Base-by-base conservation (phyloP, 92 coral and sea anemone species). In the Actinostola sp. region DNA sequence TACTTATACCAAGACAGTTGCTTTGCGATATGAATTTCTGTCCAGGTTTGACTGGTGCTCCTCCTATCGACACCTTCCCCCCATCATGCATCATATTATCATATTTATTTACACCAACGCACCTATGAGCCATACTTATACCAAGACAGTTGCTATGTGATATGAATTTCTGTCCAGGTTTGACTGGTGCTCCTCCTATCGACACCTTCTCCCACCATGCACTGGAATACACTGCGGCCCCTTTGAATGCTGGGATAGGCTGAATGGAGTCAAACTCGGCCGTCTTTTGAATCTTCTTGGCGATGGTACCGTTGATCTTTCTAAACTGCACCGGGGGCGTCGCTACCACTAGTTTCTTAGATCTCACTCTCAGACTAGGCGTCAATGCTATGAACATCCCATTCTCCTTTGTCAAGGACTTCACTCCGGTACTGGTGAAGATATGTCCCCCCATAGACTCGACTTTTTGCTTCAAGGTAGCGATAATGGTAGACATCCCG, bases 121-220 rank as follows among this genome's bases (percentile, higher is more conserved):
- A 90, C 96, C 96, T 84, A 63, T 90, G 82, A 6, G 96, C 91
- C 84, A 82, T 38, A n/a, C 92, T 78, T 7, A 59, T 69, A 41
- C 96, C 96, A 57, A 90, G 67, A 52, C 96, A 90, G 72, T 90
- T 78, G 50, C 96, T 86, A 75, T 86, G 69, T 0, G 92, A 86
- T 35, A 90, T 75, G 51, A 73, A 90, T 66, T 78, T 71, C 78
- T 90, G 96, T 54, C 92, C 89, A 38, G 96, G 92, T 51, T 67
- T 53, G 2, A 90, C 61, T n/a, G 78, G 80, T 39, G 71, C 45
- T 26, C 85, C 85, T 19, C 67, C 78, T n/a, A 63, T 74, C 2
- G 61, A 59, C 0, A 67, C 57, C 3, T 70, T 75, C 60, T 82
- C 84, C 96, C 96, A 90, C 96, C 96, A 90, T 0, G 96, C 96